Percentiles rank a stretch among this genome's conserved stretches.
Evolutionary conservation across 2,113 vertebrate genomes (phyloP).

Genomic region (Oreochromis tanganicae): DNA sequence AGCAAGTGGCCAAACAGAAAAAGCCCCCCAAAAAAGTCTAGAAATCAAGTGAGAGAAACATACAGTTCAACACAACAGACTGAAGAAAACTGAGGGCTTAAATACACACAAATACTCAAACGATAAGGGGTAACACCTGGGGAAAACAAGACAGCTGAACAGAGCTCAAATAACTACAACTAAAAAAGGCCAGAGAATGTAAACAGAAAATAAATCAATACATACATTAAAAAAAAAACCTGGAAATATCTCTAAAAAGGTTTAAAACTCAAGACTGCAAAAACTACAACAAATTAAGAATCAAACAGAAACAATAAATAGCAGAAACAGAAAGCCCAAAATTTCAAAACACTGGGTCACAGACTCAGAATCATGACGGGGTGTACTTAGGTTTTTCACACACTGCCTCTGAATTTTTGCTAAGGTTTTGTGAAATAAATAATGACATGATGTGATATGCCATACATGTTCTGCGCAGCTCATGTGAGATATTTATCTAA

Average conservation of each 20-base stretch:
- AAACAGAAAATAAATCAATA: neutral
- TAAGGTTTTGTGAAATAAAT: neutral
- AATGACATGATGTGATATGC: neutral
- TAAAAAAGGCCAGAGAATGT: neutral
- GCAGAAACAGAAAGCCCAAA: neutral
- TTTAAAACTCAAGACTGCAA: neutral
- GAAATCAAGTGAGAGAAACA: neutral
- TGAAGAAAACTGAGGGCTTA: neutral
- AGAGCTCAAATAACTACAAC: neutral
- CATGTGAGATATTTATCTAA: neutral
- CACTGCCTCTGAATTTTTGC: neutral
- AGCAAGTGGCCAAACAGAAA: neutral
- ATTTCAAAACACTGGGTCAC: too few species aligned
- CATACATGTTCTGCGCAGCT: neutral
- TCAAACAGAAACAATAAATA: neutral
- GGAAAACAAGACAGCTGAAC: neutral
- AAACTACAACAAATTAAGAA: neutral
- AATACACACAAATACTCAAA: neutral
- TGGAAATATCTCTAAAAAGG: neutral
- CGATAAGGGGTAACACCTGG: neutral
- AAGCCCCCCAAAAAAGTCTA: accelerated
- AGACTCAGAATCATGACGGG: neutral
- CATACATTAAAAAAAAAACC: accelerated
- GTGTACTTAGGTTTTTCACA: neutral
- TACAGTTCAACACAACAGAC: neutral